Percentiles rank a stretch among this genome's conserved stretches.
These are phyloP conservation scores for Climacteris rufus DNA, from an alignment of 2,113 vertebrate genomes.

Conservation along the genomic window DNA sequence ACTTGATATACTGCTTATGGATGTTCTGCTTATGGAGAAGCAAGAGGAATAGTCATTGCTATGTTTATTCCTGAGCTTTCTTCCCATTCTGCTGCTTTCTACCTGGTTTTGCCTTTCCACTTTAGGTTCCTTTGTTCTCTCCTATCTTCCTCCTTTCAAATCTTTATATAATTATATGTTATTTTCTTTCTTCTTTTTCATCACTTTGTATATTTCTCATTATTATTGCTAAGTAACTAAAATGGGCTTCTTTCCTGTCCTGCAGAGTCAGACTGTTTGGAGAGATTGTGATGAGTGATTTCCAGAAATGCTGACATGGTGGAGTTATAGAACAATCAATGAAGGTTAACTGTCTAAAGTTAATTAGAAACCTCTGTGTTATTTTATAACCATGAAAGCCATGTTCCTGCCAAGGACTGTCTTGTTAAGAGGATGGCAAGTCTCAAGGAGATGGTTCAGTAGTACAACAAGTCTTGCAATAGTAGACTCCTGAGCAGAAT, in stretches of 20 bases:
- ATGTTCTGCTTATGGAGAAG: neutral
- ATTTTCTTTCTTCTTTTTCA: neutral
- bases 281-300: neutral
- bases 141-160: neutral
- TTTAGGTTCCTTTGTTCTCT: neutral
- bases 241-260: neutral
- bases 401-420: neutral
- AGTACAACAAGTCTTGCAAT: neutral
- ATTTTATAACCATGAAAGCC: neutral
- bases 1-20: no score
- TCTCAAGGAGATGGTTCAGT: neutral
- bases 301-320: neutral
- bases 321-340: neutral
- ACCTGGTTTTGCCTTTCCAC: neutral
- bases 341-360: neutral
- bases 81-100: neutral
- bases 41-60: neutral
- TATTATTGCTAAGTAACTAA: neutral
- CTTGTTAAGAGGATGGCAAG: neutral
- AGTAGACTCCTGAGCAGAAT: neutral
- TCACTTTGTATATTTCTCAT: neutral
- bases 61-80: neutral
- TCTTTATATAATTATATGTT: neutral
- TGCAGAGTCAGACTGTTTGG: neutral
- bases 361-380: neutral